A percentile compares a stretch with the other conserved stretches of the same genome.
Evolutionary conservation across 2,113 vertebrate species (phyloP).

Genomic region (Apodemus sylvaticus): DNA sequence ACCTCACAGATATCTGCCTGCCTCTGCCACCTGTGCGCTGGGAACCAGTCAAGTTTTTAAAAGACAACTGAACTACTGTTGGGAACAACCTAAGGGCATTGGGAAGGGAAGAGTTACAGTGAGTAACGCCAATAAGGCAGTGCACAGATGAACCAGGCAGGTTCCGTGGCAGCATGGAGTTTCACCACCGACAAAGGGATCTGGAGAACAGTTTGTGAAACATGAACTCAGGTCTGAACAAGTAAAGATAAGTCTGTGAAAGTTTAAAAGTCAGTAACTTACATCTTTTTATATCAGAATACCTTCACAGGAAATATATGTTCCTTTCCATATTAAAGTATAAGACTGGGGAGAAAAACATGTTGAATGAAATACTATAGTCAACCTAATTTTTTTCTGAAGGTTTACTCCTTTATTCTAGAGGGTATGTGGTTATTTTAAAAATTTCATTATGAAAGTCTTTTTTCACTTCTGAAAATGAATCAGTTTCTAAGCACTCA

Average conservation of each 20-base stretch:
- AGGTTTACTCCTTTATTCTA: slow-evolving; percentile 22
- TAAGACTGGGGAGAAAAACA: neutral
- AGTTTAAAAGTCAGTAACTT: neutral
- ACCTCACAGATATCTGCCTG: neutral
- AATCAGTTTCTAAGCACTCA: slow-evolving; percentile 25
- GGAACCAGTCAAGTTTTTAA: neutral
- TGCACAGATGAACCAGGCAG: neutral
- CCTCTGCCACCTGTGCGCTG: neutral
- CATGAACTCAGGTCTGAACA: neutral
- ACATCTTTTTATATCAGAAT: neutral
- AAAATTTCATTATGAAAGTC: neutral
- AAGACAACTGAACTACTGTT: neutral
- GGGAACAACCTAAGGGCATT: neutral
- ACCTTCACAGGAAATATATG: neutral
- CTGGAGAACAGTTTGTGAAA: neutral
- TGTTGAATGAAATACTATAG: neutral
- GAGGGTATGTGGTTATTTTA: neutral
- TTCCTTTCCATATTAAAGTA: neutral
- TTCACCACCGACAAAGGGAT: neutral
- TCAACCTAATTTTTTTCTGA: neutral
- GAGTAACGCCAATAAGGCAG: neutral
- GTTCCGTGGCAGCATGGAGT: neutral
- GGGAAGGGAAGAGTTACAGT: neutral
- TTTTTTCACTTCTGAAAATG: slow-evolving; percentile 21
- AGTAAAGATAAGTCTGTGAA: neutral